Conservation (phyloP, 2,888 invertebrate genomes). For the Conomelus anceps region DNA sequence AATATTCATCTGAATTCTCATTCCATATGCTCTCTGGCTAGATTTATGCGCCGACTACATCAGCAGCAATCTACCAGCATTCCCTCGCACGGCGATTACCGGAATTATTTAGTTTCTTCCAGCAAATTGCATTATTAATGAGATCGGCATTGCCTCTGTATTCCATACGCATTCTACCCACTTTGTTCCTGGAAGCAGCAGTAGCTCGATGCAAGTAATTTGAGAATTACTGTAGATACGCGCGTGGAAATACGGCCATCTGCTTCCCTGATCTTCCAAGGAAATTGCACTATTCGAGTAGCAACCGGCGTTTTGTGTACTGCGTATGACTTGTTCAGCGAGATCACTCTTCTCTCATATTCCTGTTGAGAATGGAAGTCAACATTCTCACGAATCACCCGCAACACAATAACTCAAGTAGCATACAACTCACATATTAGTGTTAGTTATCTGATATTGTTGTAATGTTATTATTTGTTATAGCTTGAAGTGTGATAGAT, state of each 20-base stretch:
- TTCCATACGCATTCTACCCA: neutral
- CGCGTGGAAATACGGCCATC: neutral
- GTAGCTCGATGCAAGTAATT: neutral
- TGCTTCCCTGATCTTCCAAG: neutral
- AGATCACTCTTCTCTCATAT: neutral
- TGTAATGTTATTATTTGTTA: too few species aligned
- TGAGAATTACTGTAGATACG: neutral
- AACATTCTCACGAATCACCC: neutral
- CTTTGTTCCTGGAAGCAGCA: neutral
- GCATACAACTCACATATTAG: too few species aligned
- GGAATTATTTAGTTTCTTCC: neutral
- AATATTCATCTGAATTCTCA: neutral
- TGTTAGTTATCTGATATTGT: too few species aligned
- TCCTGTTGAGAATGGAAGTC: neutral
- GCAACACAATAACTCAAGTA: neutral
- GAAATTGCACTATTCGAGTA: neutral
- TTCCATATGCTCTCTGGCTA: neutral
- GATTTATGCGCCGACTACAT: neutral
- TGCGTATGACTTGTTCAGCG: neutral
- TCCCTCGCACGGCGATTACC: neutral
- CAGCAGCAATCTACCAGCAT: neutral
- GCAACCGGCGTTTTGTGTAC: neutral
- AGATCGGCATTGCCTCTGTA: neutral
- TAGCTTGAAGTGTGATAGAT: too few species aligned
- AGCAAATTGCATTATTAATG: neutral